phyloP scores from a whole-genome alignment of 2,888 invertebrate genomes.

The Caenorhabditis macrosperma region DNA sequence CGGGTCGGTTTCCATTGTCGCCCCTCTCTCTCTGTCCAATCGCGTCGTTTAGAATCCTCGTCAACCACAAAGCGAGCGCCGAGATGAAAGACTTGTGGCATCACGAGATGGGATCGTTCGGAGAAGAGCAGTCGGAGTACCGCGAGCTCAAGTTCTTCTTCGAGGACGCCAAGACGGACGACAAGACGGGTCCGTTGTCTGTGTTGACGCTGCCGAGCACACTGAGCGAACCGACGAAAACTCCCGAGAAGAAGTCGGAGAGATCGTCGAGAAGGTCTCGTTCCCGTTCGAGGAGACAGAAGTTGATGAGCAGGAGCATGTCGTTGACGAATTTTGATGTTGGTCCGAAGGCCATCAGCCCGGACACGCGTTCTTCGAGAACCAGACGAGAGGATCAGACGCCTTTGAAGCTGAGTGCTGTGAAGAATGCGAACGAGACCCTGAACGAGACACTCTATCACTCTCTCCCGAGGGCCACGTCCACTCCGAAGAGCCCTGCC shows the following conservation, averaged over 20 bases:
- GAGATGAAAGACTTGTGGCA: constrained; percentile 42
- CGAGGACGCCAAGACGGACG: neutral
- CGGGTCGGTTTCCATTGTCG: constrained; percentile 11
- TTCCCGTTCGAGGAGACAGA: constrained; percentile 24
- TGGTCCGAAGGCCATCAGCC: neutral
- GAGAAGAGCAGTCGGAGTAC: constrained; percentile 51
- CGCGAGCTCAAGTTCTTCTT: constrained; percentile 42
- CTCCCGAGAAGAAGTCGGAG: neutral
- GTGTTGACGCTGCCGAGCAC: neutral
- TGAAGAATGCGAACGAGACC: neutral
- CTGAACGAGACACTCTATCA: constrained; percentile 9
- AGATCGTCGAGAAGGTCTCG: constrained; percentile 11
- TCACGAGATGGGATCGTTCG: constrained; percentile 49
- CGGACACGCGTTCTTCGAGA: constrained; percentile 8
- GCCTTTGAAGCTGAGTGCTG: constrained; percentile 14
- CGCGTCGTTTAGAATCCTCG: constrained; percentile 13
- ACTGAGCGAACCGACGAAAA: neutral
- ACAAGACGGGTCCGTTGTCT: neutral
- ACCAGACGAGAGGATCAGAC: constrained; percentile 4
- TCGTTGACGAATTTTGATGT: neutral
- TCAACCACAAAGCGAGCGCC: constrained; percentile 25
- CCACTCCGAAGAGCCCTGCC: constrained; percentile 43
- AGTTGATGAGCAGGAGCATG: neutral
- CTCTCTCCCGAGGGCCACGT: constrained; percentile 39
- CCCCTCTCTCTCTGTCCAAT: neutral